phyloP scores from a whole-genome alignment of 30 jellyfish, hydroid and myxozoan species.

The Mastigias papua region DNA sequence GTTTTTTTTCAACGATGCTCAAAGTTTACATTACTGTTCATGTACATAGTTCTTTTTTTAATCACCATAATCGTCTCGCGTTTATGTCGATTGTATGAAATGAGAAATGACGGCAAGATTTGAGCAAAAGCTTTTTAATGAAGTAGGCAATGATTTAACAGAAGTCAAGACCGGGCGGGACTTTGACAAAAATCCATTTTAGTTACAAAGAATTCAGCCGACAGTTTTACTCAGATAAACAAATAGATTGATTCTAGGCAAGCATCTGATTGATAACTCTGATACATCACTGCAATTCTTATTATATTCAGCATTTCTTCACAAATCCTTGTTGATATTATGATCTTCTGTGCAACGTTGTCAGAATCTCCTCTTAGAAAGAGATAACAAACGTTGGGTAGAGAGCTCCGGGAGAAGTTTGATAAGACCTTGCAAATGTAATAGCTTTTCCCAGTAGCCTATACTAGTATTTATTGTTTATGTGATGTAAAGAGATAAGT shows the following conservation, averaged over 20 bases:
- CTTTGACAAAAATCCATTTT: background rate
- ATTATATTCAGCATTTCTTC: background rate
- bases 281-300: background rate
- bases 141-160: background rate
- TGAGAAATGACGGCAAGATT: background rate
- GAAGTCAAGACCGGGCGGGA: background rate
- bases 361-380: background rate
- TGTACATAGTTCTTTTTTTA: background rate
- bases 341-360: background rate
- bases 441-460: no score
- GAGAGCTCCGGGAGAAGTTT: no score
- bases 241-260: background rate
- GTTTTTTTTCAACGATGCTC: slow-evolving; percentile 6
- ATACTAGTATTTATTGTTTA: no score
- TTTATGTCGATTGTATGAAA: slow-evolving; percentile 17
- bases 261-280: background rate
- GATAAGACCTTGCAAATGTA: no score
- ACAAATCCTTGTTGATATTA: background rate
- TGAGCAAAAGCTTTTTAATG: background rate
- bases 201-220: slow-evolving; percentile 8
- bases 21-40: slow-evolving; percentile 17
- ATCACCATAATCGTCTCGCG: slow-evolving; percentile 7
- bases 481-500: no score
- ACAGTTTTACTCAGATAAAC: background rate
- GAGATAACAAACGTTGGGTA: background rate